Conservation (phyloP, 2,888 invertebrate genomes). For the Lagria hirta region DNA sequence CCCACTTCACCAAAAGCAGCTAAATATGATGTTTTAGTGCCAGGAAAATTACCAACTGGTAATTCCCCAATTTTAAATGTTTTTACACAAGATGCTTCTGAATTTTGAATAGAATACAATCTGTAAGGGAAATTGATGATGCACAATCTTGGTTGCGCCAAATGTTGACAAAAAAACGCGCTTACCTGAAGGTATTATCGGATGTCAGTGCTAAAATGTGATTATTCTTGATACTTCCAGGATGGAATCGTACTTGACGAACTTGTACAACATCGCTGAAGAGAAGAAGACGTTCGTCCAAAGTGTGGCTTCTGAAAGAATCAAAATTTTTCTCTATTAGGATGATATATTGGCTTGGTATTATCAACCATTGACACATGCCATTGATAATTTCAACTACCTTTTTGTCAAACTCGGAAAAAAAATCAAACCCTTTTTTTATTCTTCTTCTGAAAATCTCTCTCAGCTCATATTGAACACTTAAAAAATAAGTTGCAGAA, state of each 20-base stretch:
- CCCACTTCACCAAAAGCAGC: constrained; percentile 76
- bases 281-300: constrained; percentile 74
- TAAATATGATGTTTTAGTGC: constrained; percentile 47
- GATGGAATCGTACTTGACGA: constrained; percentile 82
- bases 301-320: constrained; percentile 66
- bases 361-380: too few relatives aligned
- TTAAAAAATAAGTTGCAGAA: too few relatives aligned
- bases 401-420: background rate
- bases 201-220: constrained; percentile 80
- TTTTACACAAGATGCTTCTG: constrained; percentile 37
- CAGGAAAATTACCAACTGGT: constrained; percentile 48
- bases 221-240: constrained; percentile 72
- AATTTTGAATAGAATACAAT: constrained; percentile 46
- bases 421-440: too few relatives aligned
- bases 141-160: too few relatives aligned
- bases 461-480: too few relatives aligned
- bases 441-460: too few relatives aligned
- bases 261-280: constrained; percentile 70
- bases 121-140: constrained; percentile 42
- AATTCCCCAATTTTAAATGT: constrained; percentile 47
- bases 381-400: constrained; percentile 1
- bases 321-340: too few relatives aligned
- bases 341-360: too few relatives aligned
- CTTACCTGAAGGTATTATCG: constrained; percentile 80
- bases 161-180: background rate